These are phyloP conservation scores for Callyntrura sp. DNA, from an alignment of 2,888 invertebrate genomes.

Conservation along the genomic window DNA sequence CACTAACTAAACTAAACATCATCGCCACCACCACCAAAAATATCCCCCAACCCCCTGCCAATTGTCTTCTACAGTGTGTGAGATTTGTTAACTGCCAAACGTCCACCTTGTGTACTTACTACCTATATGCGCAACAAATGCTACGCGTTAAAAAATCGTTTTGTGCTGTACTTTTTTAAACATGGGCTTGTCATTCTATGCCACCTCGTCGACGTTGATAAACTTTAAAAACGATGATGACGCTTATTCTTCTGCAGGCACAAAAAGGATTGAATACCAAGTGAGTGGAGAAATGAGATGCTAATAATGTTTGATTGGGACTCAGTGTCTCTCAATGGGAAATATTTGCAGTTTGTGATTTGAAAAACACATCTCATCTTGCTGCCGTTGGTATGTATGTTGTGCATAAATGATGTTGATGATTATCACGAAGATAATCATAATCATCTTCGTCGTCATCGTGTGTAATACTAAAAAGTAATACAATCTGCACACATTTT, in stretches of 20 bases:
- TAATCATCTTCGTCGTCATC: not conserved
- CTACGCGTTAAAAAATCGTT: not conserved
- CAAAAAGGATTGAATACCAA: conserved; percentile 16
- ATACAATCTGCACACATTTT: not conserved
- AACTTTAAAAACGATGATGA: conserved; percentile 6
- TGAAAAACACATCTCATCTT: conserved; percentile 64
- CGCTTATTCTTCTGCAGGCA: not conserved
- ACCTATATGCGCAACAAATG: not conserved
- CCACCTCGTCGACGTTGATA: not conserved
- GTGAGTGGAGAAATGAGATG: conserved; percentile 68
- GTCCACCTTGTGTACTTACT: conserved; percentile 56
- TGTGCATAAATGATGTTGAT: too few species aligned
- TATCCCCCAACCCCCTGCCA: not conserved
- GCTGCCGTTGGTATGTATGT: not conserved
- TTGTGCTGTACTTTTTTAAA: conserved; percentile 28
- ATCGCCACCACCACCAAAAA: conserved; percentile 4
- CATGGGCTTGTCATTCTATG: conserved; percentile 39
- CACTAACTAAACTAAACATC: conserved; percentile 51
- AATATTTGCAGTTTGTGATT: conserved; percentile 75
- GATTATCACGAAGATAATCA: not conserved
- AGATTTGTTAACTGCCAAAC: conserved; percentile 68
- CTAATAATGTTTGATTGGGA: conserved; percentile 76
- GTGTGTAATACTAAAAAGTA: too few species aligned
- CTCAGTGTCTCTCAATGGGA: conserved; percentile 71
- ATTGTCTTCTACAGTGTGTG: conserved; percentile 51